A percentile compares a stretch with the other conserved stretches of the same genome.
These are phyloP conservation scores for Rattus rattus DNA, from an alignment of 2,113 vertebrate genomes.

Conservation along the genomic window DNA sequence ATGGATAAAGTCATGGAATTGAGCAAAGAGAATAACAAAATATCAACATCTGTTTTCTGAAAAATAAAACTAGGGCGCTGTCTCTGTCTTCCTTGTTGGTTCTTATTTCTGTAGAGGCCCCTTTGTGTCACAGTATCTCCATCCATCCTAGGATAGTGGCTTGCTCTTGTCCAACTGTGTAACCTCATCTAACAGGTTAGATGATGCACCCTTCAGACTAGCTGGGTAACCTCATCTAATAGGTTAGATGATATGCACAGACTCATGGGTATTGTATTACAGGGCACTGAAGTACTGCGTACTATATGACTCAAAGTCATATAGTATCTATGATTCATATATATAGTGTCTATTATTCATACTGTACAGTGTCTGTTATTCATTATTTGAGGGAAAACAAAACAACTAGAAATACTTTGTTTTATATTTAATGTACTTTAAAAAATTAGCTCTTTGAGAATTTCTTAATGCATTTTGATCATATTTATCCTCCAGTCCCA, in stretches of 20 bases:
- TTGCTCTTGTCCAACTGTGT: background rate
- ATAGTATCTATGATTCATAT: constrained; percentile 11
- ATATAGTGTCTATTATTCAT: constrained; percentile 2
- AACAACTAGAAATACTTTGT: background rate
- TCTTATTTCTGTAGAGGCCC: background rate
- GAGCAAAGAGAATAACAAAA: constrained; percentile 29
- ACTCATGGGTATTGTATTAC: background rate
- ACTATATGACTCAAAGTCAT: background rate
- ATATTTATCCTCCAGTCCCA: background rate
- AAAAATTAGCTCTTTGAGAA: background rate
- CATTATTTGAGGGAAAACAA: background rate
- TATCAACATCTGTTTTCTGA: constrained; percentile 36
- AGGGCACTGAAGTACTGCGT: background rate
- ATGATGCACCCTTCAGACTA: background rate
- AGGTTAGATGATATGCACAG: background rate
- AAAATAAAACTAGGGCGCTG: background rate
- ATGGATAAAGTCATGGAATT: background rate
- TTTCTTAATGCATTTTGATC: background rate
- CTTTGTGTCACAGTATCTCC: background rate
- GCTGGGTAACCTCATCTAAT: background rate
- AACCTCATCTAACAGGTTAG: background rate
- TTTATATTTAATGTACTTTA: background rate
- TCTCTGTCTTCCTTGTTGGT: background rate
- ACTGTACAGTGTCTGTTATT: background rate
- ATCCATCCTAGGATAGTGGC: background rate